Evolutionary conservation across 1,140 invertebrate species (phyloP).

Genomic region (Tetragnatha versicolor): DNA sequence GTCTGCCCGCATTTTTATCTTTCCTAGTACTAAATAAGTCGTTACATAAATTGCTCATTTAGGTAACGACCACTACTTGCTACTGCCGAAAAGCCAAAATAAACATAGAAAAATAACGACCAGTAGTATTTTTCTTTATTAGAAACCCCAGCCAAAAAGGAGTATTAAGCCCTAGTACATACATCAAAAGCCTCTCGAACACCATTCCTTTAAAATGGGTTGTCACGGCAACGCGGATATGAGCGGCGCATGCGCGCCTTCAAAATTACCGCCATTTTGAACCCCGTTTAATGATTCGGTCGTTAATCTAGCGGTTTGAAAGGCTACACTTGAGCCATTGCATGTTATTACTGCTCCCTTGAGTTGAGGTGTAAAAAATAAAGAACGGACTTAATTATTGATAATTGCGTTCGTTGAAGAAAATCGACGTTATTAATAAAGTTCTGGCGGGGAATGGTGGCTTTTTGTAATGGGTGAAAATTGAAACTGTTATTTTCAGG

Average conservation of each 20-base stretch:
- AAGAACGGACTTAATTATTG: not conserved
- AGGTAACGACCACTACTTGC: not conserved
- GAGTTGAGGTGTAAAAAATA: not conserved
- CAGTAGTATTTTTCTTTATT: not conserved
- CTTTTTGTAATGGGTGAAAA: conserved; percentile 2
- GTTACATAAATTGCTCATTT: not conserved
- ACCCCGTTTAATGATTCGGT: not conserved
- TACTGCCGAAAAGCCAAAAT: too few relatives aligned
- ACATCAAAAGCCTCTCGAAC: not conserved
- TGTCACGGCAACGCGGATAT: not conserved
- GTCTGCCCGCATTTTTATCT: too few relatives aligned
- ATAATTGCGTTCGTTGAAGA: not conserved
- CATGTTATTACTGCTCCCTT: not conserved
- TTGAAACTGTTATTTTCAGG: not conserved
- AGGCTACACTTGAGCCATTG: not conserved
- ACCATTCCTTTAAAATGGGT: not conserved
- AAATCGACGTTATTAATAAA: not conserved
- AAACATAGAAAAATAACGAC: not conserved
- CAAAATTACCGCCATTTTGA: not conserved
- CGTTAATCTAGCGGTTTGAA: not conserved
- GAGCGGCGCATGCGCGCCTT: not conserved
- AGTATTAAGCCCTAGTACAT: not conserved
- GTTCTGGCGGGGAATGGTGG: not conserved
- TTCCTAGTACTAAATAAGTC: not conserved
- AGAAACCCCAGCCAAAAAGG: not conserved